phyloP scores from a whole-genome alignment of 2,888 invertebrate species.

The Archips xylosteana region DNA sequence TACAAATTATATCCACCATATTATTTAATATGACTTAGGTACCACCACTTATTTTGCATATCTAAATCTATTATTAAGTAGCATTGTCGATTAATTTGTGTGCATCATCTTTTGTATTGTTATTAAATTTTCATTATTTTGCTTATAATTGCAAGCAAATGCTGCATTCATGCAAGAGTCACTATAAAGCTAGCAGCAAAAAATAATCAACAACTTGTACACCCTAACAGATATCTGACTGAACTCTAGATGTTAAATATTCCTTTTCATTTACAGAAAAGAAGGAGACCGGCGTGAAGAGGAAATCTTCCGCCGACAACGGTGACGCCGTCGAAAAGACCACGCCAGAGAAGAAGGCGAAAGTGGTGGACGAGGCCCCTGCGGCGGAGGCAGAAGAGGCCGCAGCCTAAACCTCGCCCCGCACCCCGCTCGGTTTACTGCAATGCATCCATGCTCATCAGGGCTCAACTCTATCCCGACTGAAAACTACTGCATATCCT shows the following conservation, averaged over 20 bases:
- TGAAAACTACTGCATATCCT: slow-evolving; percentile 64
- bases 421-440: slow-evolving; percentile 78
- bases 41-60: too few relatives aligned
- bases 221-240: background rate
- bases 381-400: slow-evolving; percentile 86
- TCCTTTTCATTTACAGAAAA: slow-evolving; percentile 66
- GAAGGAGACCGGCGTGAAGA: slow-evolving; percentile 86
- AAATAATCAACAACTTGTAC: too few relatives aligned
- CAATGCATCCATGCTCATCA: slow-evolving; percentile 80
- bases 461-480: slow-evolving; percentile 72
- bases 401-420: slow-evolving; percentile 78
- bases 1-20: too few relatives aligned
- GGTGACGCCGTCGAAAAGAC: slow-evolving; percentile 86
- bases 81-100: too few relatives aligned
- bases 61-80: too few relatives aligned
- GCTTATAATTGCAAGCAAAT: too few relatives aligned
- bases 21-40: too few relatives aligned
- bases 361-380: slow-evolving; percentile 86
- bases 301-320: slow-evolving; percentile 87
- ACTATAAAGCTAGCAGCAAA: too few relatives aligned
- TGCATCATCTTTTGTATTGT: too few relatives aligned
- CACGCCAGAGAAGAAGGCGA: slow-evolving; percentile 90
- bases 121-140: too few relatives aligned
- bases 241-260: slow-evolving; percentile 5
- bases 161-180: too few relatives aligned